Base-by-base conservation (phyloP, 2,797 vertebrate genomes). In the Mormyrops attenuatus region DNA sequence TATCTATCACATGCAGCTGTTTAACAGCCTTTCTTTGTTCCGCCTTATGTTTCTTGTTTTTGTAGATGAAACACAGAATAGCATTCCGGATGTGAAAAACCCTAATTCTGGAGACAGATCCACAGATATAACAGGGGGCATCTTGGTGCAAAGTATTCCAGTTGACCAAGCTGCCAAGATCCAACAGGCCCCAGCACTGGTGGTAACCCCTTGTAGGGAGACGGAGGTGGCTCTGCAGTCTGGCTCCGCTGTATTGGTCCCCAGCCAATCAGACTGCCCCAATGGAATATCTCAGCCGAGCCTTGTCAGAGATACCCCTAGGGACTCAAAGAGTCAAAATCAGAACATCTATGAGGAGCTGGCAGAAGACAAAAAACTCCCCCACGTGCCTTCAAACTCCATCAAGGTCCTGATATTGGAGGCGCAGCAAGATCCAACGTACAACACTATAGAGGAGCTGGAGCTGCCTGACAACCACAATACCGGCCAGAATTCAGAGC, bases 331-430 rank as follows among this genome's bases (percentile, higher is more conserved):
- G 15, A 57, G 38, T 47, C 55, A 15, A 66, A 30, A 63, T 8
- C 34, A 69, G 22, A 17, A 63, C 87, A 88, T 63, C 44, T 92
- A 92, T 52, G 91, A 91, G 34, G 90, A 77, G 17, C 20, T 63
- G 7, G n/a, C 22, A 22, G 73, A 34, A 13, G 85, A 47, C 13
- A 85, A 47, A 34, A 85, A 86, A 53, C 26, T 73, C 11, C 44
- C 82, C 11, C 85, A 57, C n/a, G 17, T 87, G 26, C 52, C 53
- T 30, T n/a, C 9, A 0, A 44, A n/a, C 34, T 47, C 13, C 44
- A n/a, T 60, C 41, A 84, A 41, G 85, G 49, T 69, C n/a, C 38
- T 77, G 6, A 30, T 9, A 38, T 26, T 88, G 84, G 30, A 90
- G 3, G 44, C 82, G 30, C 85, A 20, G 38, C 80, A 90, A 5